Conservation (phyloP, 2,797 vertebrate genomes). For the Helostoma temminkii region DNA sequence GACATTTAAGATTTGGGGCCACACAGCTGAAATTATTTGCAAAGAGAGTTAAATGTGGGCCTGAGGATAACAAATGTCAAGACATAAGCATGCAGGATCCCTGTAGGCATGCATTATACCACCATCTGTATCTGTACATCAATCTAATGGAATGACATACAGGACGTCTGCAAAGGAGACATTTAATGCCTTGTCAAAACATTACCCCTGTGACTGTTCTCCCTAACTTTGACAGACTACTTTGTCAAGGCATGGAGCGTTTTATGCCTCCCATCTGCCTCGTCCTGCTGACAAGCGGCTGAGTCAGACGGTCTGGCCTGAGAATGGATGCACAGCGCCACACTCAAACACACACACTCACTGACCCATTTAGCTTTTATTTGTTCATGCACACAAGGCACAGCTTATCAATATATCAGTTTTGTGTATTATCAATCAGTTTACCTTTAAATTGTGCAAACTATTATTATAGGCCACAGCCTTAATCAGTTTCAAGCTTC, state of each 20-base stretch:
- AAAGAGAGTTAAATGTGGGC: constrained; percentile 41
- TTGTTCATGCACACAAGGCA: constrained; percentile 55
- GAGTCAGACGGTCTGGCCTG: constrained; percentile 72
- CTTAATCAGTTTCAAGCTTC: too few species aligned
- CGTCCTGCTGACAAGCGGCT: constrained; percentile 76
- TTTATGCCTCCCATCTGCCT: constrained; percentile 83
- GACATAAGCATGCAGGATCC: constrained; percentile 42
- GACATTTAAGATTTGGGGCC: constrained; percentile 25
- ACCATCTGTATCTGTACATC: constrained; percentile 80
- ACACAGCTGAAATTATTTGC: constrained; percentile 46
- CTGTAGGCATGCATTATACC: constrained; percentile 71
- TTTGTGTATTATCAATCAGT: constrained; percentile 36
- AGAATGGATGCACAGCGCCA: constrained; percentile 61
- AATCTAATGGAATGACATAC: constrained; percentile 79
- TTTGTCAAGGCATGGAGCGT: constrained; percentile 79
- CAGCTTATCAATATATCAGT: constrained; percentile 35
- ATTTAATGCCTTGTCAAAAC: constrained; percentile 86
- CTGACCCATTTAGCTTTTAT: constrained; percentile 74
- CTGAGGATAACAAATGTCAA: constrained; percentile 58
- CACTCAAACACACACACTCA: constrained; percentile 60
- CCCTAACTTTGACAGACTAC: constrained; percentile 83
- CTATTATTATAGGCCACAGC: constrained; percentile 9
- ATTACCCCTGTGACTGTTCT: constrained; percentile 84
- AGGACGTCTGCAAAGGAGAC: constrained; percentile 82
- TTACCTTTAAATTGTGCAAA: constrained; percentile 25